Base-by-base conservation (phyloP, 2,797 vertebrate species). In the Eurystomus glaucurus region DNA sequence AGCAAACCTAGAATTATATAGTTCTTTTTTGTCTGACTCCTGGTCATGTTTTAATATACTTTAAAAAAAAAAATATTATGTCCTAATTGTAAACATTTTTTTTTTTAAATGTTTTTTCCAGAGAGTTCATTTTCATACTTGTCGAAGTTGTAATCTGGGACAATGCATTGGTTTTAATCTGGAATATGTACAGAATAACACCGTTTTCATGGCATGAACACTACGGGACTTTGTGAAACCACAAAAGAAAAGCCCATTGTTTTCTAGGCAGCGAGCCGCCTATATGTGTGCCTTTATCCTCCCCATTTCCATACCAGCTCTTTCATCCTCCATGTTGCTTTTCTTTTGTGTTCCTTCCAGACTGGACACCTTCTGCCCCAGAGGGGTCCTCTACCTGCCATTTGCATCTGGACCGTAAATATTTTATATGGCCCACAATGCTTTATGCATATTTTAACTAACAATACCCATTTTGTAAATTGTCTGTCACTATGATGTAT, bases 381-480 rank as follows among this genome's bases (percentile, higher is more conserved):
- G 48, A 92, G 92, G 81, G 85, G 94, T 95, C 87, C 55, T 95
- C 78, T 97, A 93, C 84, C 84, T 94, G 77, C 66, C 78, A 95
- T 93, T 97, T 92, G 71, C 94, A 93, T 96, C 82, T 95, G 71
- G 64, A 74, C 84, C 71, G 96, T 97, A 91, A 95, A 96, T 97
- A 97, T 95, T 97, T 95, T 96, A 94, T 95, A 96, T 51, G 74
- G 68, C 71, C 75, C 68, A 96, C 89, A 90, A 93, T 90, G 93
- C 60, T 95, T 95, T 89, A 95, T 95, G 91, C 96, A 95, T 97
- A 91, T 96, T 93, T 97, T 97, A 94, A 84, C 87, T 68, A 96
- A 91, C 85, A 93, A 91, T 78, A 48, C 68, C 69, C 37, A 88
- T 90, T 96, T 95, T 93, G 55, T 93, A 95, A 94, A 97, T 93